A percentile compares a stretch with the other conserved stretches of the same genome.
Evolutionary conservation across 2,888 invertebrate genomes (phyloP).

Genomic region (Eupithecia abbreviata): DNA sequence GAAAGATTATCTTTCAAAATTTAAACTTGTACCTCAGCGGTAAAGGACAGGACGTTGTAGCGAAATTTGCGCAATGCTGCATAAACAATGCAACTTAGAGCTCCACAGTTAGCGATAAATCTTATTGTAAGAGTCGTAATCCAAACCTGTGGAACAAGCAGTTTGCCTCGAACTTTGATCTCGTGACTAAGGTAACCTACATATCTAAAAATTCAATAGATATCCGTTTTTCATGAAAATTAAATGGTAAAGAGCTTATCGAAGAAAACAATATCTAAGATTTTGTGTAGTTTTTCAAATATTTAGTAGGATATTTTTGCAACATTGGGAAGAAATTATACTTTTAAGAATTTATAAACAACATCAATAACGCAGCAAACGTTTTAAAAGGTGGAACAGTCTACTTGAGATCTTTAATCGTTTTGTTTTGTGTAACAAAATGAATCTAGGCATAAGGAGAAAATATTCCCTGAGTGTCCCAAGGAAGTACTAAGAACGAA

Average conservation of each 20-base stretch:
- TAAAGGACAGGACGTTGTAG: conserved; percentile 17
- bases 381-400: background rate
- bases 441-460: background rate
- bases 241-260: background rate
- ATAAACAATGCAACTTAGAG: conserved; percentile 24
- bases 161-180: conserved; percentile 5
- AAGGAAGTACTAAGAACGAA: background rate
- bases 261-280: background rate
- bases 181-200: background rate
- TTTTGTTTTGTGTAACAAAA: background rate
- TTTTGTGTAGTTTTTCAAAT: background rate
- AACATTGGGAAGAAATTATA: background rate
- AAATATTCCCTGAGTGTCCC: background rate
- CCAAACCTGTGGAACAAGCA: background rate
- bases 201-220: background rate
- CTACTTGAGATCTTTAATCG: background rate
- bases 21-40: conserved; percentile 15
- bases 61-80: conserved; percentile 29
- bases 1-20: conserved; percentile 24
- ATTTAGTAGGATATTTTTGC: background rate
- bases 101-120: conserved; percentile 22
- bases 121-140: conserved; percentile 3
- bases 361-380: background rate
- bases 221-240: conserved; percentile 1
- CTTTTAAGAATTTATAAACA: background rate